Percentiles rank a stretch among this genome's conserved stretches.
Evolutionary conservation across 1,140 invertebrate species (phyloP).

Genomic region (Sesamia nonagrioides): DNA sequence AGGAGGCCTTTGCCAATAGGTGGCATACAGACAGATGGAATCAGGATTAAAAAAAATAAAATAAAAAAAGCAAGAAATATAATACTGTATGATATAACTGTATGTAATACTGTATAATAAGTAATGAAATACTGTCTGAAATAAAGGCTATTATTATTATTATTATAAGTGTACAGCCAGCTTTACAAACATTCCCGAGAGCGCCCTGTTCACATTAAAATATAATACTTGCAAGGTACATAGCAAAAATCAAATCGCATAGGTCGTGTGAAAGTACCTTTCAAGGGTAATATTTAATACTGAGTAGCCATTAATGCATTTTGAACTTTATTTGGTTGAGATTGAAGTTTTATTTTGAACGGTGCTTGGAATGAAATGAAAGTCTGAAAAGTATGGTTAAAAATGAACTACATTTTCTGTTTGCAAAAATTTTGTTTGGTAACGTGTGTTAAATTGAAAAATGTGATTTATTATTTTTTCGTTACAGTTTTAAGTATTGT

Average conservation of each 20-base stretch:
- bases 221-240: constrained; percentile 11
- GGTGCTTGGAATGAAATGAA: neutral
- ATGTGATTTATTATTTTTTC: constrained; percentile 33
- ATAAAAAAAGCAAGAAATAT: too few relatives aligned
- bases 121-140: too few relatives aligned
- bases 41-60: too few relatives aligned
- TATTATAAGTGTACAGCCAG: too few relatives aligned
- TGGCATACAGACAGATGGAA: too few relatives aligned
- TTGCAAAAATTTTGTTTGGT: constrained; percentile 26
- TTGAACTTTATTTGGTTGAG: neutral
- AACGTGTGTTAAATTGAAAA: constrained; percentile 39
- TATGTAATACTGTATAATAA: too few relatives aligned
- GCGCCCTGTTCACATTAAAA: constrained; percentile 1
- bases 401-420: constrained; percentile 33
- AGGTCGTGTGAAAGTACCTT: constrained; percentile 21
- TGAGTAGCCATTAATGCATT: neutral
- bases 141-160: too few relatives aligned
- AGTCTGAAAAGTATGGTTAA: constrained; percentile 13
- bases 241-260: constrained; percentile 42
- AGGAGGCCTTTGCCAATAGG: too few relatives aligned
- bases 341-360: constrained; percentile 3
- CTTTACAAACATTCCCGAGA: too few relatives aligned
- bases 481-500: too few relatives aligned
- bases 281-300: constrained; percentile 48
- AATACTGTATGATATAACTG: too few relatives aligned